These are phyloP conservation scores for Microcebus murinus DNA, from an alignment of 2,113 vertebrate species.

Conservation along the genomic window DNA sequence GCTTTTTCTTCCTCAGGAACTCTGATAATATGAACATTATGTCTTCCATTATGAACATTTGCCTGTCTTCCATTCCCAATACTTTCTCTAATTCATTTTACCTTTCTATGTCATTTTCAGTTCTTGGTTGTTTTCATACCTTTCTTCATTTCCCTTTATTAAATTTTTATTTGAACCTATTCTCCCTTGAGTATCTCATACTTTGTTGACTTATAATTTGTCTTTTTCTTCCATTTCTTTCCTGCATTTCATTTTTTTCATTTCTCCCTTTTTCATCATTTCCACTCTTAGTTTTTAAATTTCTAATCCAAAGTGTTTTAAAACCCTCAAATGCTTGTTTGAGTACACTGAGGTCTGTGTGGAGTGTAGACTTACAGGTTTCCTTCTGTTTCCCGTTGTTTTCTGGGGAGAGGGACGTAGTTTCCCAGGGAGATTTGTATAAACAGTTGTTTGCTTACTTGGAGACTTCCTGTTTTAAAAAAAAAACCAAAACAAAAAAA, in stretches of 20 bases:
- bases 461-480: no score
- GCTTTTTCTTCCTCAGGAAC: not conserved
- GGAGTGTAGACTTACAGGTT: not conserved
- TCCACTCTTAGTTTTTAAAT: not conserved
- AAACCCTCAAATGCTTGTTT: not conserved
- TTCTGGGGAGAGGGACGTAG: not conserved
- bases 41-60: not conserved
- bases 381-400: not conserved
- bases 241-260: not conserved
- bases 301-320: not conserved
- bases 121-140: not conserved
- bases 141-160: not conserved
- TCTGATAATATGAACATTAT: not conserved
- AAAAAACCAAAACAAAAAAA: no score
- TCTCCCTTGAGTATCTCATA: not conserved
- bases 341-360: not conserved
- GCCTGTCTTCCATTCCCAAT: not conserved
- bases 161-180: slow-evolving; percentile 13
- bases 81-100: not conserved
- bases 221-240: not conserved
- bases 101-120: not conserved
- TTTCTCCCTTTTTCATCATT: not conserved
- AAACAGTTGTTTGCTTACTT: not conserved
- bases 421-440: not conserved
- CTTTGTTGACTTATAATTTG: not conserved